Evolutionary conservation across 2,113 vertebrate species (phyloP), one percentile per base, ranked within the genome.

Genomic region (Zosterops lateralis): DNA sequence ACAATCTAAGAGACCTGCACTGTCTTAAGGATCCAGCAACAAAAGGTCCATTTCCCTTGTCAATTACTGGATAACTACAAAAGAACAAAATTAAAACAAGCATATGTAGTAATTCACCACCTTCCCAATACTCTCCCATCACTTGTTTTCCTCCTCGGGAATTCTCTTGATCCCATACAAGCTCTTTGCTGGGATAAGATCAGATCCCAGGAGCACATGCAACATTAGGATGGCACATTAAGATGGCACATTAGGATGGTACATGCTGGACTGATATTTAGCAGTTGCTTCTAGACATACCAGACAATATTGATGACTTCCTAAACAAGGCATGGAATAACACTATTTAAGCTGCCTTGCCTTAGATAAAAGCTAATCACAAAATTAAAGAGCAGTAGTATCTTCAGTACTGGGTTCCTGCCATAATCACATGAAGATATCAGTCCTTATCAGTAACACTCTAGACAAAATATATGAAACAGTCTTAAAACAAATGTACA

Each of bases 91-190:
- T 66, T 51, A 57, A 42, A 74, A 45, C 4, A 51, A 74, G 6
- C 1, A 18, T 9, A n/a, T 42, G 10, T 56, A n/a, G 8, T 61
- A 47, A 57, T 51, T 79, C 53, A 66, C 17, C 25, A 32, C 9
- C 34, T 68, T 65, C 31, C 50, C 25, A 56, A 7, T 60, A 56
- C 4, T 60, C 17, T n/a, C 50, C 10, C 75, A 68, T 14, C 3
- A 7, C 4, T 19, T 65, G 10, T 61, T 86, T 88, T 78, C 12
- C 31, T 70, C 15, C 64, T 32, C 31, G 58, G 6, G 36, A 10
- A 40, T 48, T 45, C 45, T 79, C 56, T 56, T 0, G 0, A 14
- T 28, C 13, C 6, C 15, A 15, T 31, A 34, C 8, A 61, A 67
- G 16, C 5, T 75, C 20, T 42, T 57, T 9, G 4, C 16, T 38